phyloP scores from a whole-genome alignment of 1,140 invertebrate genomes.

The Atta cephalotes region DNA sequence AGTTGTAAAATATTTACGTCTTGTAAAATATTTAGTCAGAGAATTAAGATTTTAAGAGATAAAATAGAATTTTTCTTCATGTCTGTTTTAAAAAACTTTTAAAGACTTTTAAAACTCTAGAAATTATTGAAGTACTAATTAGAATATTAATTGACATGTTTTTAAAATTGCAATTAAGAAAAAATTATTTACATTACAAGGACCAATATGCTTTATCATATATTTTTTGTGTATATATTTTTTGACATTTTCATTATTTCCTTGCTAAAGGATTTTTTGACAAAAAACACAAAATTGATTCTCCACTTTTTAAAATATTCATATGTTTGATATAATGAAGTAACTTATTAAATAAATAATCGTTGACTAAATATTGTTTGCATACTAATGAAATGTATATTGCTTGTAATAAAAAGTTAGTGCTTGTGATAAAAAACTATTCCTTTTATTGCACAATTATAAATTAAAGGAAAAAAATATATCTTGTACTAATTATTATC shows the following conservation, averaged over 20 bases:
- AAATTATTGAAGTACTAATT: background rate
- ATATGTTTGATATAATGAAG: background rate
- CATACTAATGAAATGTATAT: background rate
- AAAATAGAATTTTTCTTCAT: background rate
- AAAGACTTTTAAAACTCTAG: background rate
- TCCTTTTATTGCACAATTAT: background rate
- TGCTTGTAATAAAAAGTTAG: background rate
- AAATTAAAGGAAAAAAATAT: background rate
- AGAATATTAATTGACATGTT: background rate
- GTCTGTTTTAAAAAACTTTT: background rate
- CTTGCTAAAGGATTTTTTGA: background rate
- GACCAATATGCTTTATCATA: background rate
- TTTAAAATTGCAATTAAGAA: background rate
- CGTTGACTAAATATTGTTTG: background rate
- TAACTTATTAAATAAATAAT: background rate
- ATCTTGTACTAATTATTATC: constrained; percentile 5
- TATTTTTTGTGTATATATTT: background rate
- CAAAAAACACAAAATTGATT: background rate
- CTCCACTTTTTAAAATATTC: background rate
- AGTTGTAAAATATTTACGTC: background rate
- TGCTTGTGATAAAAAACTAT: background rate
- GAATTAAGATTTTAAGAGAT: background rate
- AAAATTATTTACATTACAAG: background rate
- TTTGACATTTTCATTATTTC: background rate
- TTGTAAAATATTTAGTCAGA: background rate